A percentile compares a stretch with the other conserved stretches of the same genome.
Evolutionary conservation across 2,113 vertebrate species (phyloP).

Genomic region (Dascyllus trimaculatus): DNA sequence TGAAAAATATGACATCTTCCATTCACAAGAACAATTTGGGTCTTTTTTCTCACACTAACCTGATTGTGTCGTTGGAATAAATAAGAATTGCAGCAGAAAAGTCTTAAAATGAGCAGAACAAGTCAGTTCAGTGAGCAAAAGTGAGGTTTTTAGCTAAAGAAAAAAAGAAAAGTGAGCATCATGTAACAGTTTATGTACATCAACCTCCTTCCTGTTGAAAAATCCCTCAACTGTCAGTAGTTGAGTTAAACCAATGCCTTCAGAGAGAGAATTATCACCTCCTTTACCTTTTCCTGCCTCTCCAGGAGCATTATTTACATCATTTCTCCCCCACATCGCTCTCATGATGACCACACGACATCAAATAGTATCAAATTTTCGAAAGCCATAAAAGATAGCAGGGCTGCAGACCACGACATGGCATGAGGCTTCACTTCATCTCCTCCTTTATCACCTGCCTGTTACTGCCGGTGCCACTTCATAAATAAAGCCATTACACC

Average conservation of each 20-base stretch:
- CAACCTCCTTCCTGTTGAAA: neutral
- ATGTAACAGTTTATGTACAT: neutral
- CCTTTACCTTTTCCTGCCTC: neutral
- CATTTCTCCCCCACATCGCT: slow-evolving; percentile 20
- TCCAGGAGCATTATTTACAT: slow-evolving; percentile 12
- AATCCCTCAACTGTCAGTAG: neutral
- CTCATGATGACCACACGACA: slow-evolving; percentile 4
- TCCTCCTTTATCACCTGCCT: slow-evolving; percentile 68
- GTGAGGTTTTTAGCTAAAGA: no score
- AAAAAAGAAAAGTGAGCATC: no score
- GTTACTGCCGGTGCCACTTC: slow-evolving; percentile 71
- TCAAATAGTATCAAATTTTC: slow-evolving; percentile 60
- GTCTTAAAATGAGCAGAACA: no score
- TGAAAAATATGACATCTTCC: no score
- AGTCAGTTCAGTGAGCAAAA: no score
- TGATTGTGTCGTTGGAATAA: no score
- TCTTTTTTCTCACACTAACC: no score
- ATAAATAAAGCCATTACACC: slow-evolving; percentile 80
- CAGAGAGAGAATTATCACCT: slow-evolving; percentile 17
- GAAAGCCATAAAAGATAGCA: slow-evolving; percentile 50
- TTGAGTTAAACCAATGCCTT: neutral
- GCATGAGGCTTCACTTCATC: slow-evolving; percentile 22
- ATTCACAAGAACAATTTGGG: no score
- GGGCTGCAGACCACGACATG: slow-evolving; percentile 45
- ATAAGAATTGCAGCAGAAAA: no score